Evolutionary conservation across 2,888 invertebrate species (phyloP), one percentile per base, ranked within the genome.

Genomic region (Epistrophe grossulariae): DNA sequence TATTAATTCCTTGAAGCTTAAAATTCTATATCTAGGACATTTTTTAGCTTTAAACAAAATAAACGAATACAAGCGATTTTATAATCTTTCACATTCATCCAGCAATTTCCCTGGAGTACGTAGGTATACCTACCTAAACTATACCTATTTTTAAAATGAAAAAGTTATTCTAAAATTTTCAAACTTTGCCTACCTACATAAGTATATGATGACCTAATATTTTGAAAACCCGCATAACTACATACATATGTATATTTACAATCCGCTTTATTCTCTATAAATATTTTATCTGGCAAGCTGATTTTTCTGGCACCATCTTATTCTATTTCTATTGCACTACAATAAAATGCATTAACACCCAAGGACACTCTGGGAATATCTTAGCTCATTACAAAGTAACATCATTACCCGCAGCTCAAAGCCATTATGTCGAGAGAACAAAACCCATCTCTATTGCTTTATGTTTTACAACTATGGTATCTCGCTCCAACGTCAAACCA

Each of bases 301-400:
- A 60, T 66, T 64, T 57, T 48, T 40, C 24, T 50, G 24, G 11
- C 82, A 82, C 43, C 64, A 50, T 72, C 48, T 60, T 82, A 77
- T 31, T 82, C 77, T 45, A 45, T 35, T 71, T 66, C 77, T 64
- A 82, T 82, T 77, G 82, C 78, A 82, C 78, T 77, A 59, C 77
- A 82, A 72, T 77, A 77, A 77, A 72, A 72, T 77, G 72, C 77
- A 82, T 82, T 77, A 82, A 71, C 82, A 77, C 82, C 77, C 60
- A 50, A 82, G 77, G 82, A 72, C 70, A 72, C 64, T 64, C 71
- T 48, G 82, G 57, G 77, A 72, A 72, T 76, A 82, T 78, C 71
- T 72, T 77, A 72, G 71, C 66, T 78, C 72, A 77, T 72, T 77
- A 82, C 70, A 82, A 82, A 78, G 82, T 77, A 82, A 82, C 77